phyloP scores from a whole-genome alignment of 2,888 invertebrate species.

The Hybos culiciformis region DNA sequence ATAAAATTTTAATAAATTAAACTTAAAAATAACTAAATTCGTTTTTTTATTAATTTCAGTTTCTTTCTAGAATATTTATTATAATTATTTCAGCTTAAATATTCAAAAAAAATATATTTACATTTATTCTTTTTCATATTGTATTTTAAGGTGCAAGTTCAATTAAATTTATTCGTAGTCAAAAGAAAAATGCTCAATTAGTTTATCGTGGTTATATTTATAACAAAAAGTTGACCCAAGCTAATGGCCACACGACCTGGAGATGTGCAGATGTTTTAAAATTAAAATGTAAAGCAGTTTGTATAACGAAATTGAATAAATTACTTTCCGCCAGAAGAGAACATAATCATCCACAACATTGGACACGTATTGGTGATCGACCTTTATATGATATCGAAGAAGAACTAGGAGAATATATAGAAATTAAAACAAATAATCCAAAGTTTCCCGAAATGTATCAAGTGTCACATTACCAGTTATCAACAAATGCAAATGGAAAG shows the following conservation, averaged over 20 bases:
- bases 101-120: constrained; percentile 7
- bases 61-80: neutral
- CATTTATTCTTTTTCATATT: constrained; percentile 10
- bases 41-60: too few relatives aligned
- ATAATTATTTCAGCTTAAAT: neutral
- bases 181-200: constrained; percentile 37
- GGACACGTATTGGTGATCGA: constrained; percentile 28
- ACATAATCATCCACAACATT: constrained; percentile 31
- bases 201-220: constrained; percentile 35
- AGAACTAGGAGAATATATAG: constrained; percentile 32
- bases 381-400: constrained; percentile 30
- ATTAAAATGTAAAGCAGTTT: constrained; percentile 33
- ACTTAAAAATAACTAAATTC: too few relatives aligned
- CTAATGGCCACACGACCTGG: constrained; percentile 37
- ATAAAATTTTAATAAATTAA: too few relatives aligned
- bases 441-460: constrained; percentile 23
- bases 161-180: constrained; percentile 36
- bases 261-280: constrained; percentile 34
- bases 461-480: constrained; percentile 22
- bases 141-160: constrained; percentile 17
- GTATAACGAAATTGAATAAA: constrained; percentile 30
- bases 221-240: constrained; percentile 37
- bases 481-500: constrained; percentile 30
- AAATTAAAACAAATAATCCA: constrained; percentile 29
- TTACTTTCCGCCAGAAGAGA: constrained; percentile 27